These are phyloP conservation scores for Linnaemya vulpina DNA, from an alignment of 2,888 invertebrate species.

Conservation along the genomic window DNA sequence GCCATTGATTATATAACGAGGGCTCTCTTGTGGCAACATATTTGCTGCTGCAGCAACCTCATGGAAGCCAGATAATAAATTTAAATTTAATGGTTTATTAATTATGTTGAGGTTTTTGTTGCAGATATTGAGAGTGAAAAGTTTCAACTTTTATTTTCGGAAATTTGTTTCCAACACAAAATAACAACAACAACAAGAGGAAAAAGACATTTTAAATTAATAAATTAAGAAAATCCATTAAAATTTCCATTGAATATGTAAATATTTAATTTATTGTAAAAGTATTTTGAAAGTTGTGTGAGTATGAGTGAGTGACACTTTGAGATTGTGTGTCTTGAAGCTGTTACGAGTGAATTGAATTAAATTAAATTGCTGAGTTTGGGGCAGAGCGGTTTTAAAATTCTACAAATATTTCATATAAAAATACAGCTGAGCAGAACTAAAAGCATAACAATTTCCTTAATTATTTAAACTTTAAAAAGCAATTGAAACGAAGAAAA, in stretches of 20 bases:
- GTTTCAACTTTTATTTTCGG: slow-evolving; percentile 20
- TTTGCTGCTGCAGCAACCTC: not conserved
- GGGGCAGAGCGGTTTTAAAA: not conserved
- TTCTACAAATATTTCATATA: not conserved
- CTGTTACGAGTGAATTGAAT: not conserved
- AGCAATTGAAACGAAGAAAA: too few species aligned
- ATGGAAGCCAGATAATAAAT: slow-evolving; percentile 22
- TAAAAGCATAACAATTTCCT: not conserved
- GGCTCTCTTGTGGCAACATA: slow-evolving; percentile 20
- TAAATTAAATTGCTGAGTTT: not conserved
- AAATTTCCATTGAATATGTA: not conserved
- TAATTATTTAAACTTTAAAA: not conserved
- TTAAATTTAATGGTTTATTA: slow-evolving; percentile 61
- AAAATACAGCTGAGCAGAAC: not conserved
- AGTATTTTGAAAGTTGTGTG: not conserved
- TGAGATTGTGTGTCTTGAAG: not conserved
- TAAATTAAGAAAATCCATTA: slow-evolving; percentile 20
- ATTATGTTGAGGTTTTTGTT: slow-evolving; percentile 31
- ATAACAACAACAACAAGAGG: not conserved
- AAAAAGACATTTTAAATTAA: slow-evolving; percentile 6
- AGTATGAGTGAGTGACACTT: not conserved
- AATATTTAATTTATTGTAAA: slow-evolving; percentile 8
- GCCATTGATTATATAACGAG: slow-evolving; percentile 17
- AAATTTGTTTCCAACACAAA: not conserved
- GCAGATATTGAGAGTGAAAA: slow-evolving; percentile 12